Evolutionary conservation across 2,888 invertebrate species (phyloP).

Genomic region (Chymomyza amoena): DNA sequence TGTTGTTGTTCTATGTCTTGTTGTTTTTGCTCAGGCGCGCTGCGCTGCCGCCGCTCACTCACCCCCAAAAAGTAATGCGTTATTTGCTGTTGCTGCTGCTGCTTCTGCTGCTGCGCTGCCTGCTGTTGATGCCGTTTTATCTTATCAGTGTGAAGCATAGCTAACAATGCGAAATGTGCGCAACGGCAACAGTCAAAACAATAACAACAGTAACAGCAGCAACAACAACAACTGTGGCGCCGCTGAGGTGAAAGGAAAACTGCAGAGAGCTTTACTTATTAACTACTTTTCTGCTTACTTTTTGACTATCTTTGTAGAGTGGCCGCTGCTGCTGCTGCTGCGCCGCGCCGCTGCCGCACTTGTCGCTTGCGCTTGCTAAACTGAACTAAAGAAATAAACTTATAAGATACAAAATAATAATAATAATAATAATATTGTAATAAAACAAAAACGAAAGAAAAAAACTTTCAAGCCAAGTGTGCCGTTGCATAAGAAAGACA

Average conservation of each 20-base stretch:
- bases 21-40: constrained; percentile 3
- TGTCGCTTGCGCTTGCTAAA: constrained; percentile 55
- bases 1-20: background rate
- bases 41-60: background rate
- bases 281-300: background rate
- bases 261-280: constrained; percentile 25
- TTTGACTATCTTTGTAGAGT: constrained; percentile 8
- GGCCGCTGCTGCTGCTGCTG: background rate
- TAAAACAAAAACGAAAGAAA: background rate
- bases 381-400: constrained; percentile 41
- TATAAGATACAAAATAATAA: background rate
- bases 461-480: constrained; percentile 37
- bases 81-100: constrained; percentile 6
- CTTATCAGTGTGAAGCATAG: constrained; percentile 33
- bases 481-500: constrained; percentile 67
- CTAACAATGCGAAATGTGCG: background rate
- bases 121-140: constrained; percentile 33
- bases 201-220: constrained; percentile 13
- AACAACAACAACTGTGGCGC: constrained; percentile 19
- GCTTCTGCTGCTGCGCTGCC: constrained; percentile 1
- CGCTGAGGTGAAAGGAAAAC: constrained; percentile 37
- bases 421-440: background rate
- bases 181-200: constrained; percentile 6
- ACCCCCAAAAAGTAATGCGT: background rate
- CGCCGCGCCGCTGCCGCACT: constrained; percentile 34